These are phyloP conservation scores for Callyntrura guangdongensis DNA, from an alignment of 2,888 invertebrate species.

Conservation along the genomic window DNA sequence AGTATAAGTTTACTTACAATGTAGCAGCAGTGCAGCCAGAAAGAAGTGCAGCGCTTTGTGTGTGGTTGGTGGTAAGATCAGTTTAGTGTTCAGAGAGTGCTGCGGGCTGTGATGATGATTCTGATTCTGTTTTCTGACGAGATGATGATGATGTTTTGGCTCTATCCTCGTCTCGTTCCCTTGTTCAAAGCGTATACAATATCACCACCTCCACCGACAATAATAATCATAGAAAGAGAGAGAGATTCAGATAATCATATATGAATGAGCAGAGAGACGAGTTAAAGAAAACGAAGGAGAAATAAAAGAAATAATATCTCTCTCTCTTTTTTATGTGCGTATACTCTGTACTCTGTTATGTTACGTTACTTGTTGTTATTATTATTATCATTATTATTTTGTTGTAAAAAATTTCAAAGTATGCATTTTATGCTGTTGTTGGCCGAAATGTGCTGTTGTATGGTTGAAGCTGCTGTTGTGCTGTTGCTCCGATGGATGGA, in stretches of 20 bases:
- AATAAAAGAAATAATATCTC: background rate
- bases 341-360: background rate
- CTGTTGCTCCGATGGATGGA: no score
- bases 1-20: no score
- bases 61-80: no score
- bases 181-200: background rate
- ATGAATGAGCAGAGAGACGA: slow-evolving; percentile 16
- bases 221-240: background rate
- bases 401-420: slow-evolving; percentile 27
- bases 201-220: no score
- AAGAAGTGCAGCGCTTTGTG: no score
- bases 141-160: no score
- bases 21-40: no score
- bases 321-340: background rate
- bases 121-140: no score
- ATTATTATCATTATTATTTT: slow-evolving; percentile 8
- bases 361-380: background rate
- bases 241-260: slow-evolving; percentile 27
- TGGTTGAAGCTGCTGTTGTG: background rate
- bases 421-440: background rate
- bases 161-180: no score
- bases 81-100: no score
- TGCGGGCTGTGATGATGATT: no score
- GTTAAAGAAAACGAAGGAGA: background rate
- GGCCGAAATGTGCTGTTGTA: no score